phyloP scores from a whole-genome alignment of 2,797 vertebrate species.

The Thunnus albacares region DNA sequence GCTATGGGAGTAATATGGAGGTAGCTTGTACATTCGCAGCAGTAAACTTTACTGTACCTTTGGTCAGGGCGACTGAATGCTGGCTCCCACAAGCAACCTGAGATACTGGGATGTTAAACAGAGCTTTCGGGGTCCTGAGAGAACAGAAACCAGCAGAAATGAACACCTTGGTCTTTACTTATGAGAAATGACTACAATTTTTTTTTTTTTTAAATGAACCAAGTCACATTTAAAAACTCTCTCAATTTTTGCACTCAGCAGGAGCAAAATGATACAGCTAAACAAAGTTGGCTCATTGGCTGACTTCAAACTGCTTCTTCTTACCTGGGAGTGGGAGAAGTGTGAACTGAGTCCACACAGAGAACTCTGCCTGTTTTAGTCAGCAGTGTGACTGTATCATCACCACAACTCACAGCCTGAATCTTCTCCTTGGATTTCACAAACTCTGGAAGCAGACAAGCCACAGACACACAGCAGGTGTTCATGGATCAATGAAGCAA shows the following conservation, averaged over 20 bases:
- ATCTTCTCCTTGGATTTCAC: slow-evolving; percentile 49
- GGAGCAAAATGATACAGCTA: not conserved
- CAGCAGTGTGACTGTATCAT: slow-evolving; percentile 68
- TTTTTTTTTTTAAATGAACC: too few relatives aligned
- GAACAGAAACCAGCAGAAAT: not conserved
- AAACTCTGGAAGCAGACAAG: slow-evolving; percentile 56
- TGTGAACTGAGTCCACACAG: slow-evolving; percentile 44
- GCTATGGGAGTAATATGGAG: too few relatives aligned
- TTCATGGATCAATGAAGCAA: not conserved
- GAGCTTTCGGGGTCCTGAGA: slow-evolving; percentile 73
- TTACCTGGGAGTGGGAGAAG: slow-evolving; percentile 47
- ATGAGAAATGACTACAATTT: not conserved
- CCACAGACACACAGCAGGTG: not conserved
- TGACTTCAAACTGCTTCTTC: not conserved
- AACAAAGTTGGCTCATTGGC: not conserved
- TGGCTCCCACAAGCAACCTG: slow-evolving; percentile 92
- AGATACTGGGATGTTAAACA: slow-evolving; percentile 84
- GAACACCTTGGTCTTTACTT: not conserved
- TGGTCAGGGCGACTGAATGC: slow-evolving; percentile 90
- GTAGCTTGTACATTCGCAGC: too few relatives aligned
- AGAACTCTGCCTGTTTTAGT: slow-evolving; percentile 50
- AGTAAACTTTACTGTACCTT: slow-evolving; percentile 82
- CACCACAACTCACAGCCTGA: slow-evolving; percentile 75
- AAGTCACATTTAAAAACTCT: not conserved
- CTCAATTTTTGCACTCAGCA: not conserved